A percentile compares a stretch with the other conserved stretches of the same genome.
These are phyloP conservation scores for Chroicocephalus ridibundus DNA, from an alignment of 2,113 vertebrate species.

Conservation along the genomic window DNA sequence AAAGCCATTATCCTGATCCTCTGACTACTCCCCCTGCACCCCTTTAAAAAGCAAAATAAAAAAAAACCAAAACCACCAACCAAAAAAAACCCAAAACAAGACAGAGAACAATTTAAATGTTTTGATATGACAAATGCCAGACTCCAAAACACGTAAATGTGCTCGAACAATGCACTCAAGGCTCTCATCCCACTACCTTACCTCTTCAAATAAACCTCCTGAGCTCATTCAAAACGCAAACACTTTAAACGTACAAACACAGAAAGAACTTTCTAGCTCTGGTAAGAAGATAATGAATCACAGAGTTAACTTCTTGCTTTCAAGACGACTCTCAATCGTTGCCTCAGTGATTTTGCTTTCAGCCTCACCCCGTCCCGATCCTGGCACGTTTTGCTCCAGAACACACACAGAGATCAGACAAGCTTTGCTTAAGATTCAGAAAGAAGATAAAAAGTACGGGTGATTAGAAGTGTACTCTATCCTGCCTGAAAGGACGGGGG, in stretches of 20 bases:
- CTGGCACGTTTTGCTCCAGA: neutral
- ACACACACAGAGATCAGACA: conserved; percentile 58
- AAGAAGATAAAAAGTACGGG: neutral
- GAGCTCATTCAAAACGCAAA: conserved; percentile 9
- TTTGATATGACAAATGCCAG: conserved; percentile 7
- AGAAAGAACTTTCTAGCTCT: neutral
- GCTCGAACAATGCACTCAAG: neutral
- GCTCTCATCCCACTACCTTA: neutral
- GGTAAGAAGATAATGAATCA: conserved; percentile 2
- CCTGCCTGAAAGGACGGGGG: neutral
- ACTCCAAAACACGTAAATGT: neutral
- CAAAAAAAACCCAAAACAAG: neutral
- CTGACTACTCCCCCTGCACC: neutral
- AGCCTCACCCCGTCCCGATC: neutral
- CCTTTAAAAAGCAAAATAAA: neutral
- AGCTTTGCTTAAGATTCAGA: conserved; percentile 14
- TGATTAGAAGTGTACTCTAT: neutral
- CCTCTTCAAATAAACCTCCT: neutral
- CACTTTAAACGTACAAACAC: neutral
- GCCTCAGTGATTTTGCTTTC: conserved; percentile 13
- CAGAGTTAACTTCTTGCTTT: conserved; percentile 32
- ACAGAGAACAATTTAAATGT: neutral
- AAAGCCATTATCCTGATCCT: conserved; percentile 7
- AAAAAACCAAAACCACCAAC: neutral
- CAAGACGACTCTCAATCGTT: neutral